A percentile compares a stretch with the other conserved stretches of the same genome.
These are phyloP conservation scores for Philhelius pedissequus DNA, from an alignment of 2,888 invertebrate genomes.

Conservation along the genomic window DNA sequence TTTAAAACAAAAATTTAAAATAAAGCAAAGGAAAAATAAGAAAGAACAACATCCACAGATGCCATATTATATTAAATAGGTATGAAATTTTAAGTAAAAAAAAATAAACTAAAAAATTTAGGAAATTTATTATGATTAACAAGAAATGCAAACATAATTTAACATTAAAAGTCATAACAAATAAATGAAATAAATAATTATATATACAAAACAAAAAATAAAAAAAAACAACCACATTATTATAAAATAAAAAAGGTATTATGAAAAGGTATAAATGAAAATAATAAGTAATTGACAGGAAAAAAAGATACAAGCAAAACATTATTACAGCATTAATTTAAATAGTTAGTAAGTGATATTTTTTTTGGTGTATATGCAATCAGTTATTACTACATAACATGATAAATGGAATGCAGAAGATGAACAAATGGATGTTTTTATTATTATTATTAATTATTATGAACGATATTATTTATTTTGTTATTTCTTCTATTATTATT, in stretches of 20 bases:
- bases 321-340: constrained; percentile 60
- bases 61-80: constrained; percentile 25
- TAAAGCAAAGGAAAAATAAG: constrained; percentile 3
- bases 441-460: constrained; percentile 65
- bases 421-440: constrained; percentile 59
- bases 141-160: constrained; percentile 2
- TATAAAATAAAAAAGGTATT: constrained; percentile 30
- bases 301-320: constrained; percentile 27
- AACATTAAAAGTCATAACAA: constrained; percentile 51
- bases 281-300: constrained; percentile 29
- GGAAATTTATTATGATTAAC: constrained; percentile 45
- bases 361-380: constrained; percentile 66
- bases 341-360: constrained; percentile 65
- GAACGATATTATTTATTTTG: constrained; percentile 67
- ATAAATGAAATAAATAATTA: constrained; percentile 51
- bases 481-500: constrained; percentile 69
- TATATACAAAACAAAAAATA: constrained; percentile 41
- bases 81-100: constrained; percentile 25
- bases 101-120: constrained; percentile 46
- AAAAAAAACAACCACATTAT: constrained; percentile 32
- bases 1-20: constrained; percentile 14
- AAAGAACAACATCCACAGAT: constrained; percentile 27
- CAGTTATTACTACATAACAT: constrained; percentile 68
- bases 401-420: constrained; percentile 57
- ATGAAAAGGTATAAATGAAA: no score